Conservation (phyloP, 2,888 invertebrate genomes). For the Seira musarum region DNA sequence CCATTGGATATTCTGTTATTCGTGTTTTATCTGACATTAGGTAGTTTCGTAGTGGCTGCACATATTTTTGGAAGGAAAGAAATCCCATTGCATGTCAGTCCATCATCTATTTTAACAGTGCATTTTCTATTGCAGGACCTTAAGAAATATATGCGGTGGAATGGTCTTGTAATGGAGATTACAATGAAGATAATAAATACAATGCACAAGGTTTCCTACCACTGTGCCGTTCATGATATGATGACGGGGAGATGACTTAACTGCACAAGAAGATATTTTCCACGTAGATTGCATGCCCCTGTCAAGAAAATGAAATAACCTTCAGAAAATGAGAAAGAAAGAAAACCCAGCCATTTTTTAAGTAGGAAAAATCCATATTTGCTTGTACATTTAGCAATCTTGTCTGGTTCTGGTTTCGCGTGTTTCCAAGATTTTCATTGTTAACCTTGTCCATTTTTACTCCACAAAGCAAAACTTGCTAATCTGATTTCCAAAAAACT, state of each 20-base stretch:
- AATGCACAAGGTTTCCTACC: constrained; percentile 1
- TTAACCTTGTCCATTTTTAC: too few relatives aligned
- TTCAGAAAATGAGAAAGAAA: neutral
- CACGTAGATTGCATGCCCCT: constrained; percentile 8
- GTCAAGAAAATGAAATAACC: neutral
- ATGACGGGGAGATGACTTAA: too few relatives aligned
- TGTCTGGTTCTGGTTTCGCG: too few relatives aligned
- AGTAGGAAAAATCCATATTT: too few relatives aligned
- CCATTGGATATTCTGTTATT: neutral
- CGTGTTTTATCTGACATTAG: neutral
- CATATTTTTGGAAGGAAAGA: too few relatives aligned
- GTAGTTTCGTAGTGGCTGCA: too few relatives aligned
- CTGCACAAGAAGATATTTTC: neutral
- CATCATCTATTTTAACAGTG: constrained; percentile 1
- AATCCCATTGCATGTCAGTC: neutral
- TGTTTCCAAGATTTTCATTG: too few relatives aligned
- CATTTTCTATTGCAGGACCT: neutral
- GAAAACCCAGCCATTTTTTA: too few relatives aligned
- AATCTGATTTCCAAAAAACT: too few relatives aligned
- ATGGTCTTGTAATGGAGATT: constrained; percentile 25
- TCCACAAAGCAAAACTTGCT: too few relatives aligned
- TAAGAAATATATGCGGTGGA: constrained; percentile 13
- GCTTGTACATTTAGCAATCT: too few relatives aligned
- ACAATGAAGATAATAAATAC: constrained; percentile 26
- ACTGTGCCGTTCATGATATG: too few relatives aligned